Base-by-base conservation (phyloP, 2,888 invertebrate species). In the Brachypalpus laphriformis region DNA sequence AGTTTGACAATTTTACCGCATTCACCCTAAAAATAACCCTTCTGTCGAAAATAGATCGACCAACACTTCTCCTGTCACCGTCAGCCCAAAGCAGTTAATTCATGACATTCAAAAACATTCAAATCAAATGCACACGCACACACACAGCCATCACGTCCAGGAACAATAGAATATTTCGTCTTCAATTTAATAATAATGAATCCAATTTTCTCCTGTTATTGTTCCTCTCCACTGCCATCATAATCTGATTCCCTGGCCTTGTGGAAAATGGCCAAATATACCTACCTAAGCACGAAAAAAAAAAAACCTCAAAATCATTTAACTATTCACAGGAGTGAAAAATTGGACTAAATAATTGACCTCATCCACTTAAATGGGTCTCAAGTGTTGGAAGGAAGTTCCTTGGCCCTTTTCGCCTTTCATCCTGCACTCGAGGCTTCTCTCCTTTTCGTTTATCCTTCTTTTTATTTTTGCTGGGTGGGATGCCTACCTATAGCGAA, bases 301-400 rank as follows among this genome's bases (percentile, higher is more conserved):
- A 56, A 81, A 72, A 74, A 66, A 74, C 54, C 75, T 82, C 81
- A 75, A 74, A 82, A 82, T 82, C 68, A 75, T 75, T 82, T 82
- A 74, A 56, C 81, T 59, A 81, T 74, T 75, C 68, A 68, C 54
- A 34, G 68, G 82, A 83, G 78, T 83, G 82, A 83, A 80, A 83
- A 74, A 83, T 80, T 83, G 78, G 80, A 61, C 70, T 68, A 63
- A 83, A 78, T 78, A 83, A 83, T 78, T 83, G 83, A 83, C 80
- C 83, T 83, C 83, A 80, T 83, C 80, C 83, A 80, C 80, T 80
- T 75, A 65, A 80, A 66, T 59, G 72, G 61, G 56, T 74, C 68
- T 74, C 66, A 47, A 78, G 82, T 82, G 70, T 51, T 59, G 63
- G 37, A 63, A 63, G 57, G 63, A 68, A 51, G 54, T 34, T 70